These are phyloP conservation scores for Drosophila rufa DNA, from an alignment of 1,140 invertebrate genomes.

Conservation along the genomic window DNA sequence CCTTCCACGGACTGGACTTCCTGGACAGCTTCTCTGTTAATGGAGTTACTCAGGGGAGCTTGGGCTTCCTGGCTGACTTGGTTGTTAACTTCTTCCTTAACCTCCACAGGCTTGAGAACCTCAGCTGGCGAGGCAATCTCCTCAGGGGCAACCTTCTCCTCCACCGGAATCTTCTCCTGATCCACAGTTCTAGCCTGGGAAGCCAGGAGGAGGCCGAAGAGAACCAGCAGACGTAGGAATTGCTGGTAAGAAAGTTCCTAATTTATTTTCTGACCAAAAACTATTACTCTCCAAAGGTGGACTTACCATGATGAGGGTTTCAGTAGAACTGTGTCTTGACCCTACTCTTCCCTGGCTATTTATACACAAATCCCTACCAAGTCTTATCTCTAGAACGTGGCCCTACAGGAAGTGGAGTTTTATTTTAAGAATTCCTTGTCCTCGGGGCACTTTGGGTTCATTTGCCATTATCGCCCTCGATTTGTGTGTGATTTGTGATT, in stretches of 20 bases:
- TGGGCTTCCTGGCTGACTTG: not conserved
- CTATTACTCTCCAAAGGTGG: not conserved
- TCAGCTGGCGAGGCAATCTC: not conserved
- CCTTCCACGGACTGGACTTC: not conserved
- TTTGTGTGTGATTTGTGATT: slow-evolving; percentile 45
- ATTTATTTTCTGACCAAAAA: not conserved
- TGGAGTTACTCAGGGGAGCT: not conserved
- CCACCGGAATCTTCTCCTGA: not conserved
- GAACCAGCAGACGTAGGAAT: slow-evolving; percentile 38
- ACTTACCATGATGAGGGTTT: slow-evolving; percentile 72
- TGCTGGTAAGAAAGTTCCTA: slow-evolving; percentile 26
- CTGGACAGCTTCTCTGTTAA: not conserved
- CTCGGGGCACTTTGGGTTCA: slow-evolving; percentile 31
- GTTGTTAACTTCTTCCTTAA: slow-evolving; percentile 7
- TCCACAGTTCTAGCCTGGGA: slow-evolving; percentile 32
- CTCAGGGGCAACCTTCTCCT: slow-evolving; percentile 9
- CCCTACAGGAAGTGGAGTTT: slow-evolving; percentile 31
- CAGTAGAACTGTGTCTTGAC: slow-evolving; percentile 61
- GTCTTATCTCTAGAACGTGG: slow-evolving; percentile 1
- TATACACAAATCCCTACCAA: slow-evolving; percentile 43
- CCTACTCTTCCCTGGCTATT: slow-evolving; percentile 23
- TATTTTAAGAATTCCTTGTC: slow-evolving; percentile 36
- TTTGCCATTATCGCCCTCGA: slow-evolving; percentile 30
- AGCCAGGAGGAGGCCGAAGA: slow-evolving; percentile 41
- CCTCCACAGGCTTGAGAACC: not conserved